Evolutionary conservation across 2,113 vertebrate genomes (phyloP).

Genomic region (Oceanodroma tethys): DNA sequence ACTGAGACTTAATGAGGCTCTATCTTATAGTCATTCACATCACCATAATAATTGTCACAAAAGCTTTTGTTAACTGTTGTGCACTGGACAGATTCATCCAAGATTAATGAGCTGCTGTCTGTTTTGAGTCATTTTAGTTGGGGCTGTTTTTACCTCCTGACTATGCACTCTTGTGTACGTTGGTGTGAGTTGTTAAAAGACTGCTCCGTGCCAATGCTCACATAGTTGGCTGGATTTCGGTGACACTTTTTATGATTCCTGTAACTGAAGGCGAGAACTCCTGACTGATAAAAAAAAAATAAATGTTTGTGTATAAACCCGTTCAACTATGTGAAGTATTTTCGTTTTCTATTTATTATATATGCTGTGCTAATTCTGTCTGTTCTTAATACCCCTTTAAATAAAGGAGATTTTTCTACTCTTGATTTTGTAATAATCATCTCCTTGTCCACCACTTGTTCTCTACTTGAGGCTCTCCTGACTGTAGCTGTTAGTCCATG

Average conservation of each 20-base stretch:
- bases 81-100: background rate
- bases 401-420: background rate
- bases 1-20: background rate
- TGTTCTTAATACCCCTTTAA: background rate
- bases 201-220: background rate
- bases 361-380: background rate
- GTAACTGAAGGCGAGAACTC: background rate
- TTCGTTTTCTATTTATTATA: background rate
- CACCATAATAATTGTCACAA: background rate
- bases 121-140: background rate
- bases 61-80: background rate
- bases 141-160: background rate
- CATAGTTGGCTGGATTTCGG: background rate
- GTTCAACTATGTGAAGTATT: background rate
- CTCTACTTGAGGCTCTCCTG: background rate
- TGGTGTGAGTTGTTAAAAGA: background rate
- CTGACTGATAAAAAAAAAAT: background rate
- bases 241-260: background rate
- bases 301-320: background rate
- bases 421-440: background rate
- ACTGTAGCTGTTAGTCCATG: background rate
- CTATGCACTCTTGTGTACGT: rapidly evolving
- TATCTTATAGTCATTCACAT: background rate
- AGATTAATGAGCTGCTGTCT: background rate
- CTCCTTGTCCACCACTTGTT: background rate